phyloP scores from a whole-genome alignment of 2,888 invertebrate genomes.

The Campaea margaritaria region DNA sequence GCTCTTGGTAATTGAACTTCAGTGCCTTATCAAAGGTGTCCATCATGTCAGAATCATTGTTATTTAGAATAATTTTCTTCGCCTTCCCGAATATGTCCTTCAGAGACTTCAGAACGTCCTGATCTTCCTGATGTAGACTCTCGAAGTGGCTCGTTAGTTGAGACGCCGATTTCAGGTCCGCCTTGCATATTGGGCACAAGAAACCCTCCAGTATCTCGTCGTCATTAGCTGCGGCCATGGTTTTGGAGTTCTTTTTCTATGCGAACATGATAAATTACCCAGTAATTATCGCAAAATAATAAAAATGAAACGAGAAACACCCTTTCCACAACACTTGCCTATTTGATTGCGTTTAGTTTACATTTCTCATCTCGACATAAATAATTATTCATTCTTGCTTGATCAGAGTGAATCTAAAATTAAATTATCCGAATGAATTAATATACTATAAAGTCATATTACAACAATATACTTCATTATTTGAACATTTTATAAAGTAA shows the following conservation, averaged over 20 bases:
- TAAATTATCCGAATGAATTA: no score
- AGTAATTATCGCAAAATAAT: neutral
- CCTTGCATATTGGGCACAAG: conserved; percentile 97
- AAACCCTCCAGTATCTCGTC: conserved; percentile 95
- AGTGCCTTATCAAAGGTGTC: conserved; percentile 85
- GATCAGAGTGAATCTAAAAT: no score
- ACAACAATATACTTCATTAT: no score
- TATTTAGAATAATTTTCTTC: conserved; percentile 86
- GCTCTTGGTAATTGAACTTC: conserved; percentile 72
- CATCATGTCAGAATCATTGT: conserved; percentile 85
- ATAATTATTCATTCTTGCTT: no score
- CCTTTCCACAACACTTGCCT: conserved; percentile 5
- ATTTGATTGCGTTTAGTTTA: conserved; percentile 3
- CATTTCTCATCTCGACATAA: neutral
- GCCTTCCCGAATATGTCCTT: conserved; percentile 95
- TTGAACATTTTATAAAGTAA: no score
- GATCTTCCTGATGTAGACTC: conserved; percentile 94
- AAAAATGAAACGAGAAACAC: conserved; percentile 3
- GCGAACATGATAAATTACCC: conserved; percentile 21
- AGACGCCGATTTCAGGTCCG: conserved; percentile 93
- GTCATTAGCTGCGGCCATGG: conserved; percentile 76
- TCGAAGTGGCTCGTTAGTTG: conserved; percentile 96
- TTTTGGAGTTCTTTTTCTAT: conserved; percentile 40
- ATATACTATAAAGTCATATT: no score
- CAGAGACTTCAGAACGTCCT: conserved; percentile 91